Base-by-base conservation (phyloP, 2,797 vertebrate genomes). In the Oryzias sinensis region DNA sequence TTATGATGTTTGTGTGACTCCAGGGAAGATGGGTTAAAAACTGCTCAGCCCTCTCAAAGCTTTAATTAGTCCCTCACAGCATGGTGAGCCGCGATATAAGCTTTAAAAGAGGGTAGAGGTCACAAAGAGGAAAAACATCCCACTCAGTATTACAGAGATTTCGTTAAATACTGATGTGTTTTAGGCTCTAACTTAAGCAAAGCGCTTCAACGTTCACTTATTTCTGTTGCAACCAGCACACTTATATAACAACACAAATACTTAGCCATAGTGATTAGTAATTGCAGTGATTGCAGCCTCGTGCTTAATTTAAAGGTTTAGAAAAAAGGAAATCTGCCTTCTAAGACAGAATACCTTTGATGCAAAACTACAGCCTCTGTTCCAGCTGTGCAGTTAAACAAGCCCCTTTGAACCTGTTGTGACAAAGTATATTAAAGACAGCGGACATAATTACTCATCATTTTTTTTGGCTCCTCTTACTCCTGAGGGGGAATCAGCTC, bases 271-370 rank as follows among this genome's bases (percentile, higher is more conserved):
- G 18, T 18, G 18, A 18, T 18, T 18, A 18, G 18, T 18, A 1
- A 18, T 18, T 18, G 18, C 18, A 70, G 62, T 29, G 33, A 50
- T 43, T 29, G 62, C 56, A 27, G 56, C 20, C 61, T 53, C 22
- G 52, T 64, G 56, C 77, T 76, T 88, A 76, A 89, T 86, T 85
- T 77, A 82, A 80, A 83, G 81, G 54, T 72, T 72, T 60, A 42
- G 52, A 76, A 74, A 80, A 53, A 24, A 76, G 69, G 70, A 74
- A 79, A 81, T 74, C 49, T 62, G 80, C 60, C 68, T 79, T 62
- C 64, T 68, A 71, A 77, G 68, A 53, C 68, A 62, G 56, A 62
- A 43, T 44, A 53, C 42, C 65, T 83, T 85, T 86, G 69, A 87
- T 83, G 68, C 59, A 57, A 53, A 77, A 56, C 73, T 69, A 45